phyloP scores from a whole-genome alignment of 2,797 vertebrate species.

The Anniella stebbinsi region DNA sequence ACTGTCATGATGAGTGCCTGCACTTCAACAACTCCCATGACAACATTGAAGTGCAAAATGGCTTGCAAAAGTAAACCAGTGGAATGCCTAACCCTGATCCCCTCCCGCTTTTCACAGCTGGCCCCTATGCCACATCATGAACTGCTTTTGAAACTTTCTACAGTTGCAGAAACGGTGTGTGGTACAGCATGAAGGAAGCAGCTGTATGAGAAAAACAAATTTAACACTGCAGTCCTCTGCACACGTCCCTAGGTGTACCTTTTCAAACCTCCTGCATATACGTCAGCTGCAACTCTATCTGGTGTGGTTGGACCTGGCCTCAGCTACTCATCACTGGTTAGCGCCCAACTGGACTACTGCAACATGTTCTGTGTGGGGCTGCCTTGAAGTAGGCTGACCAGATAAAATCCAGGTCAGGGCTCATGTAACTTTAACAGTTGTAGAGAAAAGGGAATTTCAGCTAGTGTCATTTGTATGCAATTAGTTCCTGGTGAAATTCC shows the following conservation, averaged over 20 bases:
- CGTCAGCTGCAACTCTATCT: background rate
- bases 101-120: background rate
- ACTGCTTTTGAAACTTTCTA: slow-evolving; percentile 10
- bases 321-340: background rate
- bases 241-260: background rate
- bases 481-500: too few relatives aligned
- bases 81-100: too few relatives aligned
- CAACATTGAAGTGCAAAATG: too few relatives aligned
- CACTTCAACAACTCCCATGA: too few relatives aligned
- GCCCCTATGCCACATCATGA: background rate
- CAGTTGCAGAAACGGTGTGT: slow-evolving; percentile 9
- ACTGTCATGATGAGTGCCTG: too few relatives aligned
- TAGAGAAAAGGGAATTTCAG: too few relatives aligned
- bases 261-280: background rate
- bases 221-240: background rate
- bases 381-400: too few relatives aligned
- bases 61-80: too few relatives aligned
- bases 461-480: too few relatives aligned
- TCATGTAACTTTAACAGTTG: too few relatives aligned
- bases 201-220: background rate
- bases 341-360: background rate
- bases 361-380: background rate
- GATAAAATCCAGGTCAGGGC: too few relatives aligned
- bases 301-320: background rate
- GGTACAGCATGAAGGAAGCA: background rate